These are phyloP conservation scores for Myioborus melanocephalus DNA, from an alignment of 2,797 vertebrate species.

Conservation along the genomic window DNA sequence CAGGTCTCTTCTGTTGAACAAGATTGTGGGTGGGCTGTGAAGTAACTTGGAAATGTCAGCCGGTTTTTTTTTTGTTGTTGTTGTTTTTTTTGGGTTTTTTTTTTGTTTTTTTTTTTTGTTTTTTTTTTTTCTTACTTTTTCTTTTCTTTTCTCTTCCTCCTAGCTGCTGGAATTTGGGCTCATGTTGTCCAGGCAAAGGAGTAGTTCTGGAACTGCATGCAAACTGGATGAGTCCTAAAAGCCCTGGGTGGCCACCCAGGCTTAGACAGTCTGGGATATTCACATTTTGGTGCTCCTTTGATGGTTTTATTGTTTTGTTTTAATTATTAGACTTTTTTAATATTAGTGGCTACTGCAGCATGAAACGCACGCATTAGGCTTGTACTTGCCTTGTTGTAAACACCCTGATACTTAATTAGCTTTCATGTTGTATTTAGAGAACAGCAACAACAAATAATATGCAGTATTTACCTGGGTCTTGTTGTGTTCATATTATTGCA, in stretches of 20 bases:
- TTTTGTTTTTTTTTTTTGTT: too few relatives aligned
- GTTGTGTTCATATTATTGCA: background rate
- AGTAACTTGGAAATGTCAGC: background rate
- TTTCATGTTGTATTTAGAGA: constrained; percentile 9
- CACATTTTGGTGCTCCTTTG: constrained; percentile 18
- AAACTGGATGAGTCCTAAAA: background rate
- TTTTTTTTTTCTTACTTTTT: background rate
- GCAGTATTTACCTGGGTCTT: background rate
- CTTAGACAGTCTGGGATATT: constrained; percentile 6
- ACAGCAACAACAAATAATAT: constrained; percentile 28
- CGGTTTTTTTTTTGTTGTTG: accelerated
- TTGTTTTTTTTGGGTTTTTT: too few relatives aligned
- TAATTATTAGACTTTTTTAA: constrained; percentile 39
- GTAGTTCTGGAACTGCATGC: background rate
- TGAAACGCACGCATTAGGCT: background rate
- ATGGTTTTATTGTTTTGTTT: constrained; percentile 47
- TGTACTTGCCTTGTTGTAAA: background rate
- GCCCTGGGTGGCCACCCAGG: constrained; percentile 3
- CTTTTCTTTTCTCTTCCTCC: background rate
- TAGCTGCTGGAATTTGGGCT: background rate
- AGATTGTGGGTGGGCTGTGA: background rate
- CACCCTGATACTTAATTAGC: constrained; percentile 22
- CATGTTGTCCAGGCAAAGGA: background rate
- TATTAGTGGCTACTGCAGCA: constrained; percentile 22
- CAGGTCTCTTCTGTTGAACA: background rate